Evolutionary conservation across 2,113 vertebrate species (phyloP).

Genomic region (Pedionomus torquatus): DNA sequence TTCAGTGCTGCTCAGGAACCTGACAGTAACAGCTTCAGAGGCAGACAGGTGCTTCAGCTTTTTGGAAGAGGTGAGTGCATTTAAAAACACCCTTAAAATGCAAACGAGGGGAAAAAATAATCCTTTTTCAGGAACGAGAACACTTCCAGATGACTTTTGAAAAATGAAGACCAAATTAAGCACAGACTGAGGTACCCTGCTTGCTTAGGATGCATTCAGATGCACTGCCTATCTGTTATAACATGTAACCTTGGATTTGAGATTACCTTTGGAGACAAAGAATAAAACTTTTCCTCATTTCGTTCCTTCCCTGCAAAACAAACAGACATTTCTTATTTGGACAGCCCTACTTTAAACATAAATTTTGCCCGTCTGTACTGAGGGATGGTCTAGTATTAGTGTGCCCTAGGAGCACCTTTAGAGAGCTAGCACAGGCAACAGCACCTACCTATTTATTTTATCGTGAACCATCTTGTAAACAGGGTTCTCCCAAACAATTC

Average conservation of each 20-base stretch:
- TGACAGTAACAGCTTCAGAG: background rate
- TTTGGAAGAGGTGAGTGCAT: background rate
- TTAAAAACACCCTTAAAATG: background rate
- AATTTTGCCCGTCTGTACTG: accelerated
- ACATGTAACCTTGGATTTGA: background rate
- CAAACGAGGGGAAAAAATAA: background rate
- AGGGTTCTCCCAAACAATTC: background rate
- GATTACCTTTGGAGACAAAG: background rate
- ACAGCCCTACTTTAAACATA: background rate
- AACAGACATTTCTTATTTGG: background rate
- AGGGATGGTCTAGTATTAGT: background rate
- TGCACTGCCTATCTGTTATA: background rate
- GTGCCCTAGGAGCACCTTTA: background rate
- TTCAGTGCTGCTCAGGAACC: background rate
- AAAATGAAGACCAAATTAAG: background rate
- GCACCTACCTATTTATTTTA: background rate
- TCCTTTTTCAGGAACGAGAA: background rate
- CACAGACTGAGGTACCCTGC: background rate
- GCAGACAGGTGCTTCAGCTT: background rate
- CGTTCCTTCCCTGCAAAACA: background rate
- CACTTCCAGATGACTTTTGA: background rate
- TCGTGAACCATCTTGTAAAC: background rate
- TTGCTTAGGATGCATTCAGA: background rate
- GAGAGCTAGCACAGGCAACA: background rate
- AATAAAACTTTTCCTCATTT: background rate